These are phyloP conservation scores for Spheniscus humboldti DNA, from an alignment of 2,797 vertebrate genomes.

Conservation along the genomic window DNA sequence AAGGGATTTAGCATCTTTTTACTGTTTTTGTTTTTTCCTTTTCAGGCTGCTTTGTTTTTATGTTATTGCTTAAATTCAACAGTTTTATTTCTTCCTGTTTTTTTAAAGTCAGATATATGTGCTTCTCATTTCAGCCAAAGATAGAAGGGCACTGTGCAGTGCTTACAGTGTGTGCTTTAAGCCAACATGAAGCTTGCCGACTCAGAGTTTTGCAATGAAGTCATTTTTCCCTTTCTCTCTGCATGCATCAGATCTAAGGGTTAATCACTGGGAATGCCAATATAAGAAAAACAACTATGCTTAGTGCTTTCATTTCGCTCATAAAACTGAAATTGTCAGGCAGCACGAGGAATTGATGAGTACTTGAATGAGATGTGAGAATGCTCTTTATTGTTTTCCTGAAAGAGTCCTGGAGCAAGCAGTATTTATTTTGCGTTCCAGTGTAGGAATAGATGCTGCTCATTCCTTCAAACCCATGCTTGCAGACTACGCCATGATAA, in stretches of 20 bases:
- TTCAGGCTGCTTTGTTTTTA: slow-evolving; percentile 55
- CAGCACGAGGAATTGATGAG: not conserved
- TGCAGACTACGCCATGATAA: not conserved
- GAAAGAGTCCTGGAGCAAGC: not conserved
- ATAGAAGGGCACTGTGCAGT: not conserved
- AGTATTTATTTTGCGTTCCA: not conserved
- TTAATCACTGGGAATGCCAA: slow-evolving; percentile 7
- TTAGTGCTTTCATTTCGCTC: not conserved
- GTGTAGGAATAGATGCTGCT: not conserved
- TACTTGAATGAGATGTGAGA: slow-evolving; percentile 1
- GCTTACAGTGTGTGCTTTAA: not conserved
- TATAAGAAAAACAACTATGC: not conserved
- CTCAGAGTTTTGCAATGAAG: not conserved
- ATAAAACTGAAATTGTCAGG: not conserved
- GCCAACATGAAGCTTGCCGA: not conserved
- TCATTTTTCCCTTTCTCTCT: not conserved
- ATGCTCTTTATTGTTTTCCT: slow-evolving; percentile 14
- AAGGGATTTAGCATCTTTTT: slow-evolving; percentile 65
- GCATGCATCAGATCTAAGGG: not conserved
- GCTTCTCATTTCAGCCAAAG: slow-evolving; percentile 1
- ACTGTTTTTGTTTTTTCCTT: slow-evolving; percentile 32
- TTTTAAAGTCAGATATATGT: slow-evolving; percentile 25
- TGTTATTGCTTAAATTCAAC: slow-evolving; percentile 44
- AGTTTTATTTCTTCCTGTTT: slow-evolving; percentile 52
- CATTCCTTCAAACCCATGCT: not conserved